Percentiles rank a stretch among this genome's conserved stretches.
These are phyloP conservation scores for Channa striata DNA, from an alignment of 2,797 vertebrate genomes.

Conservation along the genomic window DNA sequence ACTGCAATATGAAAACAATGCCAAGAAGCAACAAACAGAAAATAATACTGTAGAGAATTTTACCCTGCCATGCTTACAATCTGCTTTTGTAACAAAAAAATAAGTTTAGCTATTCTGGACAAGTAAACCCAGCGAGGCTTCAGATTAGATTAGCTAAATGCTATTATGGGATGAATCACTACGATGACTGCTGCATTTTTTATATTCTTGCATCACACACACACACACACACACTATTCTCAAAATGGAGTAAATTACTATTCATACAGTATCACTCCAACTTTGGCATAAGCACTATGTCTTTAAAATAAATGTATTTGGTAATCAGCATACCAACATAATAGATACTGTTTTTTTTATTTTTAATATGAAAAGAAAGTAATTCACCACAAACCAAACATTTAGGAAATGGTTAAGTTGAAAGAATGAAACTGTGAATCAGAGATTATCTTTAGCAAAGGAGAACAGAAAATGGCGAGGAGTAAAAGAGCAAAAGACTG, in stretches of 20 bases:
- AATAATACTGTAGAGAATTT: constrained; percentile 2
- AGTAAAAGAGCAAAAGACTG: constrained; percentile 10
- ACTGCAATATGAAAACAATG: not conserved
- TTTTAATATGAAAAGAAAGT: not conserved
- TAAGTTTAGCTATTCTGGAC: no score
- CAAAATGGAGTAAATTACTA: no score
- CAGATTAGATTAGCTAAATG: no score
- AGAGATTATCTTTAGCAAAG: constrained; percentile 6
- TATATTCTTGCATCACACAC: no score
- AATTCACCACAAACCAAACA: constrained; percentile 1
- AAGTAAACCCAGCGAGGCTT: no score
- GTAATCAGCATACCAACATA: not conserved
- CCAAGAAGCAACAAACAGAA: not conserved
- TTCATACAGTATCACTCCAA: no score
- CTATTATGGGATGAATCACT: not conserved
- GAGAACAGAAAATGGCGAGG: constrained; percentile 1
- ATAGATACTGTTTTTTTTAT: no score
- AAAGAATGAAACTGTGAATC: not conserved
- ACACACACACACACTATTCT: no score
- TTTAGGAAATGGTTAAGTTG: not conserved
- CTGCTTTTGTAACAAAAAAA: no score
- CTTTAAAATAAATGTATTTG: not conserved
- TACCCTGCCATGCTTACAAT: constrained; percentile 3
- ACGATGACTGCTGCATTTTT: not conserved
- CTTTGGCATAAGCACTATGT: no score